Evolutionary conservation across 23 tunicate species (phyloP).

Genomic region (Clavelina lepadiformis): DNA sequence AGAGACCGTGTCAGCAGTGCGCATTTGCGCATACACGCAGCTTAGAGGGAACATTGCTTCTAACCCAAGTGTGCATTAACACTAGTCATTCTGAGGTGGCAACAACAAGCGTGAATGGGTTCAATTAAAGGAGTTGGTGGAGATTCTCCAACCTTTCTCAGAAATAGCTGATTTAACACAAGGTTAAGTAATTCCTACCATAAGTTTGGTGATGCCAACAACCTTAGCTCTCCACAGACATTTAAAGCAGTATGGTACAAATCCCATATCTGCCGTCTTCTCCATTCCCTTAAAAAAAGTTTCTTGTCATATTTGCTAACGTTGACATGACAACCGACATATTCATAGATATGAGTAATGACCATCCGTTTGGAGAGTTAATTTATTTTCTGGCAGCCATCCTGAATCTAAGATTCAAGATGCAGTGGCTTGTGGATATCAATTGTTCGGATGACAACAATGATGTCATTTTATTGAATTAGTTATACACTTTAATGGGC

Average conservation of each 20-base stretch:
- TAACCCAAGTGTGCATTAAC: not conserved
- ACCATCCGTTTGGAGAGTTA: slow-evolving; percentile 20
- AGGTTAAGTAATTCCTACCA: slow-evolving; percentile 4
- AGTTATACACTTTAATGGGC: too few relatives aligned
- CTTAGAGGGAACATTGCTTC: too few relatives aligned
- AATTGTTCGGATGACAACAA: too few relatives aligned
- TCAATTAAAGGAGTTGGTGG: slow-evolving; percentile 5
- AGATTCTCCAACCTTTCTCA: slow-evolving; percentile 1
- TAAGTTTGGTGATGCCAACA: slow-evolving; percentile 6
- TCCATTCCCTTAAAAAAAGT: too few relatives aligned
- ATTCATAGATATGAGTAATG: too few relatives aligned
- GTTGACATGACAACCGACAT: too few relatives aligned
- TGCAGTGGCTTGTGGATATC: too few relatives aligned
- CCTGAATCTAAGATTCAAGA: slow-evolving; percentile 24
- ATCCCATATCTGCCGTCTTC: too few relatives aligned
- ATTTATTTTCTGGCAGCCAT: slow-evolving; percentile 21
- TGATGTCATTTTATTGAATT: too few relatives aligned
- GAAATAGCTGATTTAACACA: slow-evolving; percentile 1
- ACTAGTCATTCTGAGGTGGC: not conserved
- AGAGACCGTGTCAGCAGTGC: too few relatives aligned
- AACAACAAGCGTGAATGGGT: slow-evolving; percentile 6
- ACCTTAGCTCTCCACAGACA: not conserved
- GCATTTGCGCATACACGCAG: too few relatives aligned
- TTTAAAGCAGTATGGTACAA: not conserved
- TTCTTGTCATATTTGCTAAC: too few relatives aligned